phyloP scores from a whole-genome alignment of 2,888 invertebrate genomes.

The Cheilosia vulpina region DNA sequence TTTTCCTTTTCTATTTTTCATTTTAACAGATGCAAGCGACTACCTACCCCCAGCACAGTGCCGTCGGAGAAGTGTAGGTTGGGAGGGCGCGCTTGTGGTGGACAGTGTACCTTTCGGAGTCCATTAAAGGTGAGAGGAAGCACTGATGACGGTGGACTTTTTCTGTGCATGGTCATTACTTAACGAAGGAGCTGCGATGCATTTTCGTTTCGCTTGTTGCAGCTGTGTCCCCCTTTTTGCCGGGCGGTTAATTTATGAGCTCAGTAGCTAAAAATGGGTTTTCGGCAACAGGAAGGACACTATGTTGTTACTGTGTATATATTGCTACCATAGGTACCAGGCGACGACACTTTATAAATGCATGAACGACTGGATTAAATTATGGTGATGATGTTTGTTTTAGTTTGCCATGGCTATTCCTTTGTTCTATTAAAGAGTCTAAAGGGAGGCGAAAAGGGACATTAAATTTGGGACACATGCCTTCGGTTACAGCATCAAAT shows the following conservation, averaged over 20 bases:
- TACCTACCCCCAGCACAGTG: no score
- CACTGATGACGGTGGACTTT: constrained; percentile 42
- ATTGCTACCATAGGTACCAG: not conserved
- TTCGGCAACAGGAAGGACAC: constrained; percentile 72
- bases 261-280: constrained; percentile 69
- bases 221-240: constrained; percentile 79
- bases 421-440: constrained; percentile 1
- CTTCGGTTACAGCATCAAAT: no score
- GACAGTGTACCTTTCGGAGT: constrained; percentile 57
- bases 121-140: constrained; percentile 67
- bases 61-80: not conserved
- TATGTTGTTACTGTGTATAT: constrained; percentile 20
- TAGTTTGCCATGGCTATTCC: constrained; percentile 19
- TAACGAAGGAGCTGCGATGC: constrained; percentile 78
- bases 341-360: constrained; percentile 72
- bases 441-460: not conserved
- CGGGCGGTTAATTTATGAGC: constrained; percentile 71
- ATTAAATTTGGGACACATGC: no score
- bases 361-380: constrained; percentile 71
- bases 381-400: constrained; percentile 71
- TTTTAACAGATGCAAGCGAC: not conserved
- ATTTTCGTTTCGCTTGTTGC: constrained; percentile 82
- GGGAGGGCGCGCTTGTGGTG: not conserved
- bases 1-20: constrained; percentile 17
- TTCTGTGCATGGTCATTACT: constrained; percentile 72